Evolutionary conservation across 1,140 invertebrate genomes (phyloP), one percentile per base, ranked within the genome.

Genomic region (Chlorops oryzae): DNA sequence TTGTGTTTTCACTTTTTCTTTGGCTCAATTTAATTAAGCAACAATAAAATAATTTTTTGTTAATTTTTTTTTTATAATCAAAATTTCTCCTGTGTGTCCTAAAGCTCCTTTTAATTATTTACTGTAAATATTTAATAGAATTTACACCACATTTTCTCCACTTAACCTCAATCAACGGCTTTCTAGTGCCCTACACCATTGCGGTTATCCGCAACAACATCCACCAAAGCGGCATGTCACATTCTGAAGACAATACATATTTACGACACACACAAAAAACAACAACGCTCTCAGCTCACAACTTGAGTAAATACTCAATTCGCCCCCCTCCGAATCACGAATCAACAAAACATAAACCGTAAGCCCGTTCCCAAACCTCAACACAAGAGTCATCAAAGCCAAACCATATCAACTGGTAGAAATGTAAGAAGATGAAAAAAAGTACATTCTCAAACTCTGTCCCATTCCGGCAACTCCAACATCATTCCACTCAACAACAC

Each of bases 61-160:
- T n/a, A n/a, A n/a, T n/a, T n/a, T n/a, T n/a, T n/a, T n/a, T n/a
- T n/a, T n/a, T n/a, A n/a, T n/a, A n/a, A n/a, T n/a, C n/a, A n/a
- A n/a, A n/a, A n/a, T n/a, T n/a, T n/a, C n/a, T n/a, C n/a, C n/a
- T n/a, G n/a, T n/a, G n/a, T n/a, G n/a, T n/a, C n/a, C n/a, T n/a
- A n/a, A n/a, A n/a, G n/a, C n/a, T n/a, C n/a, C n/a, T n/a, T n/a
- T n/a, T n/a, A n/a, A n/a, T 59, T 62, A 65, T 62, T 56, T 55
- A 63, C 58, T 63, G 62, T 63, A 64, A 62, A 65, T 65, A 59
- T 64, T 59, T 59, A 53, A 64, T 59, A 59, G 62, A 61, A 54
- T 51, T 6, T 41, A 21, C 23, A 28, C 15, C n/a, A n/a, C 1
- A 0, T 40, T 13, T 13, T 1, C 40, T 24, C 18, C 22, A 51